phyloP scores from a whole-genome alignment of 1,140 invertebrate genomes.

The Trissolcus basalis region DNA sequence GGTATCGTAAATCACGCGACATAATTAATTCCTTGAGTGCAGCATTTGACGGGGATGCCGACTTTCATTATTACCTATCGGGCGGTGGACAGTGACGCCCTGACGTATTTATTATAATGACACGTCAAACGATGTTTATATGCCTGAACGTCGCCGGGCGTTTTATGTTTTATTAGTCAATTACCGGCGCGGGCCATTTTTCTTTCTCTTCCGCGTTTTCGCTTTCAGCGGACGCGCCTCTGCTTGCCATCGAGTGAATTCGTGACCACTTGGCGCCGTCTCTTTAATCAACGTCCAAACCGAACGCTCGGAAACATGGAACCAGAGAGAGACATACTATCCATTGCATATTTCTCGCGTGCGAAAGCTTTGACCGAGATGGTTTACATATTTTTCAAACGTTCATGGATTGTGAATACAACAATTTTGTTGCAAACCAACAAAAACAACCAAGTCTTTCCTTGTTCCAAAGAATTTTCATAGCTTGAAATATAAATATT shows the following conservation, averaged over 20 bases:
- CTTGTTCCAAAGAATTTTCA: no score
- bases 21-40: neutral
- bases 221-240: slow-evolving; percentile 20
- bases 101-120: slow-evolving; percentile 36
- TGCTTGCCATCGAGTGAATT: slow-evolving; percentile 9
- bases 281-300: slow-evolving; percentile 37
- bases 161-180: slow-evolving; percentile 35
- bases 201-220: slow-evolving; percentile 29
- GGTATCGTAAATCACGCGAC: neutral
- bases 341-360: slow-evolving; percentile 12
- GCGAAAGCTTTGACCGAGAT: slow-evolving; percentile 23
- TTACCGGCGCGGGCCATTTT: slow-evolving; percentile 17
- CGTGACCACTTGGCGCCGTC: slow-evolving; percentile 20
- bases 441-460: no score
- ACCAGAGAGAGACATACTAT: slow-evolving; percentile 2
- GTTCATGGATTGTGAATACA: slow-evolving; percentile 4
- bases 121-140: slow-evolving; percentile 31
- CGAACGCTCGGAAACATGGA: slow-evolving; percentile 7
- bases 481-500: no score
- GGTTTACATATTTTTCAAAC: slow-evolving; percentile 3
- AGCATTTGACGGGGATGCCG: neutral
- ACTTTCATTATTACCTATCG: neutral
- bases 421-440: no score
- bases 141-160: slow-evolving; percentile 17
- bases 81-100: neutral